A percentile compares a stretch with the other conserved stretches of the same genome.
Conservation (phyloP, 2,888 invertebrate species). For the Acanthosepion lycidas region DNA sequence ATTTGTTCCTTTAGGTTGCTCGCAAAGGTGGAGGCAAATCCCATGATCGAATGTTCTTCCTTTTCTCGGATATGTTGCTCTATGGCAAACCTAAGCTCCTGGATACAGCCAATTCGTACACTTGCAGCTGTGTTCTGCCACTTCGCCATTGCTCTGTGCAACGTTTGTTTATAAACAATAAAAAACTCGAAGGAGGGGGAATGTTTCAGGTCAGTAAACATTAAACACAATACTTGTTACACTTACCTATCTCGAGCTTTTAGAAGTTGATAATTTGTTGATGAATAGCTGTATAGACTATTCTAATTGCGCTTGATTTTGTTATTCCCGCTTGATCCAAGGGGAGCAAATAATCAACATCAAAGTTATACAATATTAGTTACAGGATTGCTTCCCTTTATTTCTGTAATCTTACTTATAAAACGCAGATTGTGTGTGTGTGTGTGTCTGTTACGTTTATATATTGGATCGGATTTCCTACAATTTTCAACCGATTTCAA, state of each 20-base stretch:
- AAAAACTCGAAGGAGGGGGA: constrained; percentile 68
- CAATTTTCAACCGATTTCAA: too few species aligned
- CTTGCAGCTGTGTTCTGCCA: constrained; percentile 82
- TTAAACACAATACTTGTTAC: background rate
- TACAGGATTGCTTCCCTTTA: too few species aligned
- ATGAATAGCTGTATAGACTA: too few species aligned
- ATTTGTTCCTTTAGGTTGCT: constrained; percentile 76
- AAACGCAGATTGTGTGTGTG: too few species aligned
- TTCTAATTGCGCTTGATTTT: background rate
- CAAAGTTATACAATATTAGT: too few species aligned
- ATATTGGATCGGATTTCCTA: too few species aligned
- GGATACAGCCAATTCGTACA: constrained; percentile 78
- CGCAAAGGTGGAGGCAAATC: constrained; percentile 68
- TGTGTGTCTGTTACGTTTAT: too few species aligned
- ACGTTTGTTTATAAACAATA: constrained; percentile 79
- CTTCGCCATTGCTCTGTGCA: constrained; percentile 82
- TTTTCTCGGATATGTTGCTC: constrained; percentile 84
- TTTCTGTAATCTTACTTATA: too few species aligned
- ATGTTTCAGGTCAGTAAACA: constrained; percentile 65
- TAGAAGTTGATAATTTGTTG: too few species aligned
- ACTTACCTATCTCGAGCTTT: too few species aligned
- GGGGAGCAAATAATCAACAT: too few species aligned
- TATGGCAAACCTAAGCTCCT: constrained; percentile 82
- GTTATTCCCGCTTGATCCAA: too few species aligned
- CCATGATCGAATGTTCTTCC: constrained; percentile 81